Percentiles rank a stretch among this genome's conserved stretches.
phyloP scores from a whole-genome alignment of 2,797 vertebrate genomes.

The Eulemur albifrons region DNA sequence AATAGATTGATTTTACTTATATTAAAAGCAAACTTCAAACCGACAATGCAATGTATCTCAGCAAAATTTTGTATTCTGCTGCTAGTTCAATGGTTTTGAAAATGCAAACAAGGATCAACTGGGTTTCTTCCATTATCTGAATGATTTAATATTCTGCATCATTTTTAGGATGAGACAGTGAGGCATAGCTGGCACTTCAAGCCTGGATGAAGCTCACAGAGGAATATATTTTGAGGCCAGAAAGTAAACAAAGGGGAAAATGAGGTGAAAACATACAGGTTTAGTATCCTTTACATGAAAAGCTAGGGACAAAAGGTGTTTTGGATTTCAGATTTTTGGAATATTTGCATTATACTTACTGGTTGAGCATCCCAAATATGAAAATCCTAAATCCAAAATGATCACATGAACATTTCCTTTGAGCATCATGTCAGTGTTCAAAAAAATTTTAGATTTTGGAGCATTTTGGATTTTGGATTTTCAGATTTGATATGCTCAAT shows the following conservation, averaged over 20 bases:
- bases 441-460: neutral
- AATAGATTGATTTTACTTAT: slow-evolving; percentile 4
- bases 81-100: neutral
- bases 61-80: neutral
- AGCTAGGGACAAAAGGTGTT: neutral
- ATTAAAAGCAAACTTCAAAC: slow-evolving; percentile 1
- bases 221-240: neutral
- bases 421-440: neutral
- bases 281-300: neutral
- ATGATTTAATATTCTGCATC: neutral
- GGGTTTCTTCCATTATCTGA: neutral
- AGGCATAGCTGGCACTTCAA: neutral
- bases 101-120: neutral
- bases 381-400: neutral
- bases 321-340: neutral
- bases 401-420: neutral
- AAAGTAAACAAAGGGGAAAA: neutral
- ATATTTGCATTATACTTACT: neutral
- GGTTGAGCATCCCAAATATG: neutral
- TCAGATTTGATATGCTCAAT: neutral
- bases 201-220: neutral
- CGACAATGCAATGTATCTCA: neutral
- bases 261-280: neutral
- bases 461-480: neutral
- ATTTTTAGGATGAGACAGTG: neutral